These are phyloP conservation scores for Lagodon rhomboides DNA, from an alignment of 2,797 vertebrate species.

Conservation along the genomic window DNA sequence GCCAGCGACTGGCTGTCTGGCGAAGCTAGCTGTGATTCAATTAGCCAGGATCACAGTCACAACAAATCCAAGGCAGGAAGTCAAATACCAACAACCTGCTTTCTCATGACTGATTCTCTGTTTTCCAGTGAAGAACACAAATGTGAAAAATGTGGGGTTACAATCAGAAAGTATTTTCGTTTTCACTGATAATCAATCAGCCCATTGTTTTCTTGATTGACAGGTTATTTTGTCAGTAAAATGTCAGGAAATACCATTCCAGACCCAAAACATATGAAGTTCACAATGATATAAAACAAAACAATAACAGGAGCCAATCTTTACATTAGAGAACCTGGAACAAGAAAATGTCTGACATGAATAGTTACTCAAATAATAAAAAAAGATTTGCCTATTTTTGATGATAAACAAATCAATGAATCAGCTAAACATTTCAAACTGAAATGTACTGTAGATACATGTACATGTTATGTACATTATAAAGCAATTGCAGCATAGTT, in stretches of 20 bases:
- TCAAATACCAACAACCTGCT: slow-evolving; percentile 39
- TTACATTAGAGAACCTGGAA: background rate
- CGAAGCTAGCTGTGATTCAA: slow-evolving; percentile 61
- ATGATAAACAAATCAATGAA: background rate
- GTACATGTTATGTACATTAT: background rate
- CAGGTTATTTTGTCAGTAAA: background rate
- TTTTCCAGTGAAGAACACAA: slow-evolving; percentile 14
- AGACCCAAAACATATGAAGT: background rate
- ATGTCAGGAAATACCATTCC: background rate
- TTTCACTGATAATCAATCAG: background rate
- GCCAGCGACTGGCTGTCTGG: slow-evolving; percentile 58
- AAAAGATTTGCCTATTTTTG: background rate
- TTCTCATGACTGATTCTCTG: slow-evolving; percentile 24
- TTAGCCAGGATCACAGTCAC: slow-evolving; percentile 56
- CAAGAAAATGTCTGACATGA: background rate
- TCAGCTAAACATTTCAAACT: background rate
- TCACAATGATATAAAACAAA: background rate
- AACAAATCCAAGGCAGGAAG: slow-evolving; percentile 52
- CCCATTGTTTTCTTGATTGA: background rate
- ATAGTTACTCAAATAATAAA: background rate
- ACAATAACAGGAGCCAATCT: background rate
- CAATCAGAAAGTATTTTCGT: background rate
- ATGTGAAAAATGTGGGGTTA: background rate
- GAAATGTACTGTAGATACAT: background rate
- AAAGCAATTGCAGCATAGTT: background rate